Conservation (phyloP, 2,797 vertebrate genomes). For the Danio kyathit region DNA sequence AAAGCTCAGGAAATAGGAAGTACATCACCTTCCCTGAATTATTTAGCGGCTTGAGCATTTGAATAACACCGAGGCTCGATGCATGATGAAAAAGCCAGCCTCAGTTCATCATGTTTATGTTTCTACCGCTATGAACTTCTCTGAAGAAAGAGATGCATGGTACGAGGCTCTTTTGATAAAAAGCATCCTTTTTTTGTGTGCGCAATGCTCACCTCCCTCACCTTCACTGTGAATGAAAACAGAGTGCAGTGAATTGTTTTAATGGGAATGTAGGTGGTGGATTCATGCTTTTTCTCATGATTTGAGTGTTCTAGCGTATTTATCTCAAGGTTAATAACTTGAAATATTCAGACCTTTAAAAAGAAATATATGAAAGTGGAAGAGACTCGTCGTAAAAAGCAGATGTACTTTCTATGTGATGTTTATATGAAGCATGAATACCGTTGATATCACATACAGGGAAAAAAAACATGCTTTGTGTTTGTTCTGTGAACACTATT, state of each 20-base stretch:
- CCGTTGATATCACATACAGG: neutral
- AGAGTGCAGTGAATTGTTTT: neutral
- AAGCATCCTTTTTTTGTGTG: constrained; percentile 2
- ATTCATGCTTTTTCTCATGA: neutral
- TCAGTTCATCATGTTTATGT: constrained; percentile 71
- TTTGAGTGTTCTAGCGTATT: neutral
- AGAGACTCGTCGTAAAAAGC: neutral
- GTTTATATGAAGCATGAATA: neutral
- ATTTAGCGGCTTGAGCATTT: constrained; percentile 60
- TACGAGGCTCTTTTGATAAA: constrained; percentile 23
- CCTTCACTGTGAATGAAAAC: neutral
- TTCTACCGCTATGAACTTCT: constrained; percentile 60
- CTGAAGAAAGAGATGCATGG: constrained; percentile 40
- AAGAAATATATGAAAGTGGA: neutral
- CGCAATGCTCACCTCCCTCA: neutral
- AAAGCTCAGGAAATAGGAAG: constrained; percentile 54
- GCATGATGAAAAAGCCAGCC: constrained; percentile 58
- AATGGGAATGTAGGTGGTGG: neutral
- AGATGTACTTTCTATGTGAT: constrained; percentile 14
- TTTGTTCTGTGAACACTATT: neutral
- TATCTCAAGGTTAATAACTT: constrained; percentile 31
- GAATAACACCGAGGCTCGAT: constrained; percentile 62
- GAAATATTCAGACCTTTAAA: constrained; percentile 24
- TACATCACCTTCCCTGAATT: constrained; percentile 57
- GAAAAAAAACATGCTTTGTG: neutral